Conservation (phyloP, 2,888 invertebrate species). For the Mythimna albipuncta region DNA sequence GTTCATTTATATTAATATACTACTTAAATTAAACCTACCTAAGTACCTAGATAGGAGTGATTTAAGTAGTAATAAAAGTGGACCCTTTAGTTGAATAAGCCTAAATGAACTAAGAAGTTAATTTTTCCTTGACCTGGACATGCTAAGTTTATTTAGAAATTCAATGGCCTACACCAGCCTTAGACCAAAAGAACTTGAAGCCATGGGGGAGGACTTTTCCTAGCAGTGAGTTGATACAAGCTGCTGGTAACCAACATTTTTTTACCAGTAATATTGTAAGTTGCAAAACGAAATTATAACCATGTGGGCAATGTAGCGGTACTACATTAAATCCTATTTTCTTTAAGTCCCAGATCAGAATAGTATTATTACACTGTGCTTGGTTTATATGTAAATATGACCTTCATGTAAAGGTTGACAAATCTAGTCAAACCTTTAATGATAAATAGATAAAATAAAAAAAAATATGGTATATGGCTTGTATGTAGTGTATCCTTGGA, state of each 20-base stretch:
- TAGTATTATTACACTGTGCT: constrained; percentile 33
- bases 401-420: not conserved
- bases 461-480: not conserved
- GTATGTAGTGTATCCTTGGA: not conserved
- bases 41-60: not conserved
- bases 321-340: constrained; percentile 25
- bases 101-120: not conserved
- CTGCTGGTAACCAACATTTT: not conserved
- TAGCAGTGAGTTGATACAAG: not conserved
- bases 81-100: not conserved
- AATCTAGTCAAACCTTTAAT: not conserved
- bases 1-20: not conserved
- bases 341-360: constrained; percentile 59
- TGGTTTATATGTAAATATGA: constrained; percentile 16
- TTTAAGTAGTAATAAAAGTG: not conserved
- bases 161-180: not conserved
- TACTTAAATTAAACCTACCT: not conserved
- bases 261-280: not conserved
- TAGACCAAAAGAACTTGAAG: not conserved
- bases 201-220: not conserved
- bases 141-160: not conserved
- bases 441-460: constrained; percentile 21
- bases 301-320: constrained; percentile 4
- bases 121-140: not conserved
- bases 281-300: not conserved